A percentile compares a stretch with the other conserved stretches of the same genome.
phyloP scores from a whole-genome alignment of 2,113 vertebrate genomes.

The Arvicanthis niloticus region DNA sequence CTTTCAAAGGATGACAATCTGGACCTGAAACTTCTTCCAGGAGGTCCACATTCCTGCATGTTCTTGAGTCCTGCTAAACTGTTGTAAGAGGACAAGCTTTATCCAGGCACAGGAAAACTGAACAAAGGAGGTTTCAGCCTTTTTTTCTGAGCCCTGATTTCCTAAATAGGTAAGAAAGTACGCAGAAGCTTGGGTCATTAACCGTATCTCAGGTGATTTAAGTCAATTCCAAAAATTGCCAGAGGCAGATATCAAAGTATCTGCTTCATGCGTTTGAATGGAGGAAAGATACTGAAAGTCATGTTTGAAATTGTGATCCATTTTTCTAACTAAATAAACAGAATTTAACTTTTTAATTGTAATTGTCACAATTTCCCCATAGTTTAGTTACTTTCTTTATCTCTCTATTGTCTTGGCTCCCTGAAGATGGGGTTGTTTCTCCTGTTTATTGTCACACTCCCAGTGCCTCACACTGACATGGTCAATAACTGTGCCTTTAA shows the following conservation, averaged over 20 bases:
- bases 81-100: neutral
- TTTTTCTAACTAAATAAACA: slow-evolving; percentile 71
- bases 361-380: neutral
- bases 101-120: neutral
- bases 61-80: neutral
- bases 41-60: neutral
- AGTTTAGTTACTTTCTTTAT: neutral
- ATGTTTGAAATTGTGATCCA: slow-evolving; percentile 71
- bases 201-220: slow-evolving; percentile 17
- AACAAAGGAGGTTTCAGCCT: neutral
- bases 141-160: neutral
- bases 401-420: neutral
- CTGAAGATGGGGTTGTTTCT: neutral
- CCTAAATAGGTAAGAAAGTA: slow-evolving; percentile 2
- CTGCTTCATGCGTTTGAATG: neutral
- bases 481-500: neutral
- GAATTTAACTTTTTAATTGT: neutral
- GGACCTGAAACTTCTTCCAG: neutral
- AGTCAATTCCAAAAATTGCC: slow-evolving; percentile 12
- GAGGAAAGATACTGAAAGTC: neutral
- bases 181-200: slow-evolving; percentile 27
- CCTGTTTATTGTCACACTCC: neutral
- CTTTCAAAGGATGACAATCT: neutral
- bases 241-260: slow-evolving; percentile 49
- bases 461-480: neutral